These are phyloP conservation scores for Mythimna albipuncta DNA, from an alignment of 2,888 invertebrate genomes.

Conservation along the genomic window DNA sequence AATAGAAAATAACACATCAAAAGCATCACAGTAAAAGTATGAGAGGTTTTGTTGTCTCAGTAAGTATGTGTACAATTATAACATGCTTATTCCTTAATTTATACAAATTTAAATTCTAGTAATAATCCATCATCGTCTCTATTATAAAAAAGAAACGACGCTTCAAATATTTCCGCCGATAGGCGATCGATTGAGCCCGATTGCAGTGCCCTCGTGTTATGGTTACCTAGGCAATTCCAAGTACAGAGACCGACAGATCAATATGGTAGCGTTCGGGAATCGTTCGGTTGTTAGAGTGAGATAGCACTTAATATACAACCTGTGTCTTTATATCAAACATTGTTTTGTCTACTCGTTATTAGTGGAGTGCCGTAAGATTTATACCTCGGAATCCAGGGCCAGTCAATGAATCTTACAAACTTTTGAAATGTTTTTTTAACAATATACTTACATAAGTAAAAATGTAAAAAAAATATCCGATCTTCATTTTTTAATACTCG, in stretches of 20 bases:
- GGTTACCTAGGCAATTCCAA: neutral
- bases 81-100: too few species aligned
- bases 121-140: neutral
- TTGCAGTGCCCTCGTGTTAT: neutral
- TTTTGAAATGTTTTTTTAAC: too few species aligned
- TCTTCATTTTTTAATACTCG: too few species aligned
- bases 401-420: too few species aligned
- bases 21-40: too few species aligned
- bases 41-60: too few species aligned
- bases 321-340: neutral
- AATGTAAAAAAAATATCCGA: too few species aligned
- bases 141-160: slow-evolving; percentile 1
- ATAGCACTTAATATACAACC: neutral
- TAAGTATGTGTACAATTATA: too few species aligned
- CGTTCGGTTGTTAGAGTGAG: neutral
- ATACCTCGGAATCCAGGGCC: too few species aligned
- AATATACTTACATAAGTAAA: too few species aligned
- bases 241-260: slow-evolving; percentile 17
- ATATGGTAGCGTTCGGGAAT: neutral
- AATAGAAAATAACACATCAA: too few species aligned
- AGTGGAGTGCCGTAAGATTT: too few species aligned
- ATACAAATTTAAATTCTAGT: neutral
- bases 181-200: neutral
- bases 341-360: neutral
- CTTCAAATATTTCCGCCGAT: neutral